Evolutionary conservation across 2,113 vertebrate species (phyloP).

Genomic region (Columba livia): DNA sequence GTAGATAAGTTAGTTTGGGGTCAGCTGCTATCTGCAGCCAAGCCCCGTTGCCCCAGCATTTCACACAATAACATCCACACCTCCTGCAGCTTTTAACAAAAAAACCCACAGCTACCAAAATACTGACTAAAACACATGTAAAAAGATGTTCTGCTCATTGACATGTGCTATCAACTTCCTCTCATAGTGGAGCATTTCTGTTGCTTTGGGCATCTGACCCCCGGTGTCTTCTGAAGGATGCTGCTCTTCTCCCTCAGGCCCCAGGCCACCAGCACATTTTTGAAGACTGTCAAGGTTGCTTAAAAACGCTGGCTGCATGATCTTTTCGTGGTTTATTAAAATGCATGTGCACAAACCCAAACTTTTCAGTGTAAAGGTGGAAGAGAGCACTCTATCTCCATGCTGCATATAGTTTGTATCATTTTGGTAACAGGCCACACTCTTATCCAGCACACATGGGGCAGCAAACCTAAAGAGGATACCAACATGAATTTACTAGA

Average conservation of each 20-base stretch:
- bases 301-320: neutral
- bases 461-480: neutral
- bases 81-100: neutral
- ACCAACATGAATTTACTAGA: neutral
- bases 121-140: neutral
- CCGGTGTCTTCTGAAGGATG: neutral
- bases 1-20: neutral
- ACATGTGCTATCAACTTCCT: neutral
- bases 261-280: neutral
- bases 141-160: neutral
- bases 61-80: neutral
- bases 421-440: neutral
- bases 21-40: neutral
- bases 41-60: rapidly evolving
- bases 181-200: neutral
- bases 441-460: neutral
- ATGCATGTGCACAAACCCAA: neutral
- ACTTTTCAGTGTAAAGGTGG: neutral
- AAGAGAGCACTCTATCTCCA: neutral
- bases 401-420: neutral
- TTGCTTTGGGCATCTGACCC: neutral
- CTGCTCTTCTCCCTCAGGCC: neutral
- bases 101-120: neutral
- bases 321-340: neutral
- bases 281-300: neutral